Conservation (phyloP, 2,888 invertebrate species). For the Hymenopus coronatus region DNA sequence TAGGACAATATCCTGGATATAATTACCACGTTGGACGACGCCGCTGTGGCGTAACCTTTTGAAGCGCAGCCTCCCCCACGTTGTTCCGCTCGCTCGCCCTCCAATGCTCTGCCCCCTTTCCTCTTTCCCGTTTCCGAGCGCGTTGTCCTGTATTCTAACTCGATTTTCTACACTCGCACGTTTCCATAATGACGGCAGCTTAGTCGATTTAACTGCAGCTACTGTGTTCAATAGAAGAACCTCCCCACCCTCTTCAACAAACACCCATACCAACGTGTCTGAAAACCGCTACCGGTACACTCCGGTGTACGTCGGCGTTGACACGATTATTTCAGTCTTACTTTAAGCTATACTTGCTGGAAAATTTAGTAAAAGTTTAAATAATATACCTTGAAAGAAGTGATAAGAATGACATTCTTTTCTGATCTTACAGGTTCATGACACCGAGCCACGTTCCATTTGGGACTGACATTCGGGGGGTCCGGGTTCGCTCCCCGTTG, state of each 20-base stretch:
- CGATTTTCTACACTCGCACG: conserved; percentile 24
- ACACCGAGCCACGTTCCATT: no score
- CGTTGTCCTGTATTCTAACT: conserved; percentile 21
- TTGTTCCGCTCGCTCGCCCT: background rate
- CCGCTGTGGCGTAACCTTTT: background rate
- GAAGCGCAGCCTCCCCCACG: background rate
- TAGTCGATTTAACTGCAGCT: conserved; percentile 21
- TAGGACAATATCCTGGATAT: background rate
- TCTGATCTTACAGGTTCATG: no score
- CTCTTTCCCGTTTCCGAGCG: background rate
- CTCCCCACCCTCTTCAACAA: background rate
- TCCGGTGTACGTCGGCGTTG: background rate
- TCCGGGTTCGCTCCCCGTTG: no score
- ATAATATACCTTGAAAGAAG: no score
- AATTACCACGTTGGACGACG: background rate
- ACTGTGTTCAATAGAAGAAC: conserved; percentile 5
- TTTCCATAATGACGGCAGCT: conserved; percentile 23
- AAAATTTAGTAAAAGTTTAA: no score
- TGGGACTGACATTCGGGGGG: no score
- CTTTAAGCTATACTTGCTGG: no score
- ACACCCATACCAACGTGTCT: background rate
- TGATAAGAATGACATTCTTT: no score
- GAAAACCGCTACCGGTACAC: background rate
- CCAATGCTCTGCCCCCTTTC: background rate
- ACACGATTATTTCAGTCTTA: no score